phyloP scores from a whole-genome alignment of 2,888 invertebrate species.

The Amphimallon solstitiale region DNA sequence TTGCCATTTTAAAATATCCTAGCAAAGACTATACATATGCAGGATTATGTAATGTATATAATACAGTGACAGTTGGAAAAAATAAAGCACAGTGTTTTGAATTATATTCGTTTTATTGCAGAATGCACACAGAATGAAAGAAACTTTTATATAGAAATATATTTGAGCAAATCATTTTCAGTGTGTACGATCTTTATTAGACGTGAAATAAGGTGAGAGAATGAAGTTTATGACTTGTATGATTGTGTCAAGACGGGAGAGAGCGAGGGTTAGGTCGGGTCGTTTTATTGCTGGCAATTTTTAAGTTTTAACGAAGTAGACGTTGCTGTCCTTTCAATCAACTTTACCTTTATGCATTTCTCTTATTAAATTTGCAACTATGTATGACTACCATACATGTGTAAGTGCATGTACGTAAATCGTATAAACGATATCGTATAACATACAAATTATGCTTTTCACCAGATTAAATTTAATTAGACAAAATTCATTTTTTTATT shows the following conservation, averaged over 20 bases:
- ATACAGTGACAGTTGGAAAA: too few relatives aligned
- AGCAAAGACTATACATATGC: too few relatives aligned
- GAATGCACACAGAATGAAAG: constrained; percentile 59
- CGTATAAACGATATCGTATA: too few relatives aligned
- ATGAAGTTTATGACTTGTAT: constrained; percentile 46
- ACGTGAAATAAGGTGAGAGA: constrained; percentile 56
- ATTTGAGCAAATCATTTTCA: constrained; percentile 59
- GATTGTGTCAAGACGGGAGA: constrained; percentile 48
- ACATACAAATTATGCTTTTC: neutral
- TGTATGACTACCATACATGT: neutral
- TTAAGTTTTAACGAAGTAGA: constrained; percentile 58
- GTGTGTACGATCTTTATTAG: constrained; percentile 53
- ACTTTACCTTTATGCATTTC: constrained; percentile 10
- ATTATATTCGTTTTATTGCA: constrained; percentile 59
- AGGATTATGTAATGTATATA: too few relatives aligned
- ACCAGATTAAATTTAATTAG: neutral
- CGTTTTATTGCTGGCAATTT: constrained; percentile 59
- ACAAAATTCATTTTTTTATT: too few relatives aligned
- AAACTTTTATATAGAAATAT: constrained; percentile 56
- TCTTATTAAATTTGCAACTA: neutral
- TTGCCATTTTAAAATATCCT: too few relatives aligned
- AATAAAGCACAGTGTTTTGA: constrained; percentile 39
- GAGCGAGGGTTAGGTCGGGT: constrained; percentile 30
- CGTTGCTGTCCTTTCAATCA: constrained; percentile 49
- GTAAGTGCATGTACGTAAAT: too few relatives aligned